These are phyloP conservation scores for Campylorhamphus procurvoides DNA, from an alignment of 2,113 vertebrate species.

Conservation along the genomic window DNA sequence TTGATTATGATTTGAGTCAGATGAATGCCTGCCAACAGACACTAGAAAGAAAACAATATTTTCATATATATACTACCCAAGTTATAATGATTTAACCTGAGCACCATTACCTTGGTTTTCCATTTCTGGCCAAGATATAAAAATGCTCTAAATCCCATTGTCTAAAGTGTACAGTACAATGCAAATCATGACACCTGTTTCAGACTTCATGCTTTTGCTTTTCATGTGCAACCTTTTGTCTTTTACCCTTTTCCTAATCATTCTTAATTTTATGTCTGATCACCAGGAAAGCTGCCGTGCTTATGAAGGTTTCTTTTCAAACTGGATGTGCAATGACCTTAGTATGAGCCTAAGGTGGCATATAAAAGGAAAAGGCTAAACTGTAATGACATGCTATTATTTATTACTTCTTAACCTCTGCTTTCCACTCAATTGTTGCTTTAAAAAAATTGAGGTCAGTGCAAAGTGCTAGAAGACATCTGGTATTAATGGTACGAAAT, in stretches of 20 bases:
- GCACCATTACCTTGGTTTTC: not conserved
- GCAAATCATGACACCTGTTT: not conserved
- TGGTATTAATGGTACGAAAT: not conserved
- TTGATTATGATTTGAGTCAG: not conserved
- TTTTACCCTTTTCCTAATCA: not conserved
- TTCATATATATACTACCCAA: not conserved
- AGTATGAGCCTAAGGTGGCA: not conserved
- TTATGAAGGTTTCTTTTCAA: not conserved
- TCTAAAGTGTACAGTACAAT: not conserved
- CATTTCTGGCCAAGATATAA: not conserved
- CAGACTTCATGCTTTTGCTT: not conserved
- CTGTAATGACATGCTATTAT: not conserved
- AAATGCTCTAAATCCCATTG: not conserved
- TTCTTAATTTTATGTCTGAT: not conserved
- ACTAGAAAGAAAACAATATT: not conserved
- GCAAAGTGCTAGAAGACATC: not conserved
- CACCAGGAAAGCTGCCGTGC: not conserved
- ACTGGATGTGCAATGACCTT: not conserved
- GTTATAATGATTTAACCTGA: not conserved
- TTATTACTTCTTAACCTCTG: not conserved
- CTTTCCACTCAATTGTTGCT: not conserved
- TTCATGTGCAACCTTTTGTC: not conserved
- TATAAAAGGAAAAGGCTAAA: not conserved
- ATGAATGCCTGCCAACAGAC: not conserved
- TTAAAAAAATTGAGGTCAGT: not conserved